Percentiles rank a stretch among this genome's conserved stretches.
These are phyloP conservation scores for Anguilla rostrata DNA, from an alignment of 2,113 vertebrate species.

Conservation along the genomic window DNA sequence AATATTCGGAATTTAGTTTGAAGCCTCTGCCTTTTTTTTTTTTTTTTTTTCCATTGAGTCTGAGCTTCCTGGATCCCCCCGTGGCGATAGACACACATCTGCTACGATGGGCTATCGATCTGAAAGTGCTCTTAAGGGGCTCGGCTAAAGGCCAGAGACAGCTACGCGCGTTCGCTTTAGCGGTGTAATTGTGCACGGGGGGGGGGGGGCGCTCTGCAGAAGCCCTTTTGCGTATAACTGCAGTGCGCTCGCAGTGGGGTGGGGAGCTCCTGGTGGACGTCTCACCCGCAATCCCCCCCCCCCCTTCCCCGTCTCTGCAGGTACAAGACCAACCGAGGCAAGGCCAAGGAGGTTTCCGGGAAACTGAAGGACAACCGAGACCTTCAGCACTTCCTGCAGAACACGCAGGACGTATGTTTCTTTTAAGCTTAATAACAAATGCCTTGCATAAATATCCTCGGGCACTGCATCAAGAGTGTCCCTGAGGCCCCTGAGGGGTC, in stretches of 20 bases:
- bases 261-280: neutral
- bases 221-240: slow-evolving; percentile 1
- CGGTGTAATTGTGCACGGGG: slow-evolving; percentile 24
- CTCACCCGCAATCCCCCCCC: slow-evolving; percentile 10
- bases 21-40: slow-evolving; percentile 26
- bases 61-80: slow-evolving; percentile 43
- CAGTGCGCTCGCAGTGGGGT: neutral
- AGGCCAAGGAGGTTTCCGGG: slow-evolving; percentile 71
- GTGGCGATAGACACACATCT: slow-evolving; percentile 47
- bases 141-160: slow-evolving; percentile 6
- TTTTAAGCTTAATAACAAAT: slow-evolving; percentile 2
- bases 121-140: slow-evolving; percentile 40
- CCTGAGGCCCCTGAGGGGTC: no score
- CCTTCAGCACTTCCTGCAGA: slow-evolving; percentile 90
- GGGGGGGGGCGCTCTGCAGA: slow-evolving; percentile 10
- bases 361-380: slow-evolving; percentile 85
- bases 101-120: slow-evolving; percentile 66
- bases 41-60: slow-evolving; percentile 47
- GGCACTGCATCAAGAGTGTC: neutral
- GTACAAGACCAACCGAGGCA: slow-evolving; percentile 65
- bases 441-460: neutral
- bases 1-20: neutral
- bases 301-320: slow-evolving; percentile 59
- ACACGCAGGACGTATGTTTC: slow-evolving; percentile 86
- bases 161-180: slow-evolving; percentile 25